Conservation (phyloP, 2,797 vertebrate genomes). For the Paramormyrops hopkinsi region DNA sequence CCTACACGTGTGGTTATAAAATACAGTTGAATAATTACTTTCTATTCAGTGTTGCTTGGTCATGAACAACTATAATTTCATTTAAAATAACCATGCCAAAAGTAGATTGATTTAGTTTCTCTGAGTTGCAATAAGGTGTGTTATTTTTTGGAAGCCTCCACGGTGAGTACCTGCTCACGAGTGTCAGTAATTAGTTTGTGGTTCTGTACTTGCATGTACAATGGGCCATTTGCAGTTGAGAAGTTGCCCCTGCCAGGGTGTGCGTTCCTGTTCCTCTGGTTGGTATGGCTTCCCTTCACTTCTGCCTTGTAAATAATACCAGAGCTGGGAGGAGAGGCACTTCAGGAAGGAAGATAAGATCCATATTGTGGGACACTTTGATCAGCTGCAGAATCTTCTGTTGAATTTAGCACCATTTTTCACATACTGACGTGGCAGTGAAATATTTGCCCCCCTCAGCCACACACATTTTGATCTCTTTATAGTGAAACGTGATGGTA, state of each 20-base stretch:
- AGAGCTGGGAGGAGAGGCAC: conserved; percentile 5
- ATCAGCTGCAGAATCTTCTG: conserved; percentile 8
- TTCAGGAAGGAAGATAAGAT: conserved; percentile 7
- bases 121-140: background rate
- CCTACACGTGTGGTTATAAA: background rate
- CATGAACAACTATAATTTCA: background rate
- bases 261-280: background rate
- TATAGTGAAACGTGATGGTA: background rate
- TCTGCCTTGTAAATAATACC: conserved; percentile 10
- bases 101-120: background rate
- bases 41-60: background rate
- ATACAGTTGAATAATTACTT: background rate
- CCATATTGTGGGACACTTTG: background rate
- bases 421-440: background rate
- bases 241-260: background rate
- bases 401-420: background rate
- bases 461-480: background rate
- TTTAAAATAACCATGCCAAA: background rate
- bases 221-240: background rate
- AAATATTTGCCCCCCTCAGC: background rate
- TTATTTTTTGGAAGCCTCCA: background rate
- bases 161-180: background rate
- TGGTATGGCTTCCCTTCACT: background rate
- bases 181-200: background rate
- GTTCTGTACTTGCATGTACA: background rate